These are phyloP conservation scores for Oxyscelio sp. DNA, from an alignment of 2,888 invertebrate species.

Conservation along the genomic window DNA sequence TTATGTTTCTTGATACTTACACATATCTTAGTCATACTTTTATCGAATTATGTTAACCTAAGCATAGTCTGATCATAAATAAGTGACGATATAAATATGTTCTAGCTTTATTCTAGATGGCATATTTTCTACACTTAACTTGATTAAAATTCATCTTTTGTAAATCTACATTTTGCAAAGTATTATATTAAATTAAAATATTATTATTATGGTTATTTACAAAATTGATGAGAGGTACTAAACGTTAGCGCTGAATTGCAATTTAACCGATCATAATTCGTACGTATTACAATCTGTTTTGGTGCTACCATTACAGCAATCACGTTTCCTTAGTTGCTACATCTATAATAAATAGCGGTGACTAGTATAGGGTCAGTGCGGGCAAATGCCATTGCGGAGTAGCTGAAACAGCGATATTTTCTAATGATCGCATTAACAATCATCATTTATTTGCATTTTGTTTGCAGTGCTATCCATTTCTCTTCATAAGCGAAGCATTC, in stretches of 20 bases:
- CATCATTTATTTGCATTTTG: slow-evolving; percentile 40
- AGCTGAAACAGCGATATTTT: slow-evolving; percentile 23
- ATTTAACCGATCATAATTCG: slow-evolving; percentile 27
- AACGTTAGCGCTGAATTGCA: background rate
- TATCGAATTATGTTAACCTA: no score
- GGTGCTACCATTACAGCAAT: slow-evolving; percentile 27
- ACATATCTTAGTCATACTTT: no score
- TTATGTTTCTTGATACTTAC: no score
- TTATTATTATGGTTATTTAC: background rate
- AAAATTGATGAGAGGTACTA: slow-evolving; percentile 8
- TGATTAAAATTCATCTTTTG: no score
- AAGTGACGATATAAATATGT: no score
- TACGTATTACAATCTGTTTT: slow-evolving; percentile 18
- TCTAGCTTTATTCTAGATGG: no score
- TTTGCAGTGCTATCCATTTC: slow-evolving; percentile 13
- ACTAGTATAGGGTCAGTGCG: slow-evolving; percentile 16
- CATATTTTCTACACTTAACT: no score
- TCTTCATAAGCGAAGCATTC: slow-evolving; percentile 34
- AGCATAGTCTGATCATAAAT: no score
- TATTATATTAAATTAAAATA: slow-evolving; percentile 10
- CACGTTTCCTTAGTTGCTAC: slow-evolving; percentile 29
- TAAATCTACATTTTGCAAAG: background rate
- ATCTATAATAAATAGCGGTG: slow-evolving; percentile 23
- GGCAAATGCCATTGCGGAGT: background rate
- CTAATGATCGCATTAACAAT: slow-evolving; percentile 38